These are phyloP conservation scores for Drosophila takahashii DNA, from an alignment of 1,140 invertebrate genomes.

Conservation along the genomic window DNA sequence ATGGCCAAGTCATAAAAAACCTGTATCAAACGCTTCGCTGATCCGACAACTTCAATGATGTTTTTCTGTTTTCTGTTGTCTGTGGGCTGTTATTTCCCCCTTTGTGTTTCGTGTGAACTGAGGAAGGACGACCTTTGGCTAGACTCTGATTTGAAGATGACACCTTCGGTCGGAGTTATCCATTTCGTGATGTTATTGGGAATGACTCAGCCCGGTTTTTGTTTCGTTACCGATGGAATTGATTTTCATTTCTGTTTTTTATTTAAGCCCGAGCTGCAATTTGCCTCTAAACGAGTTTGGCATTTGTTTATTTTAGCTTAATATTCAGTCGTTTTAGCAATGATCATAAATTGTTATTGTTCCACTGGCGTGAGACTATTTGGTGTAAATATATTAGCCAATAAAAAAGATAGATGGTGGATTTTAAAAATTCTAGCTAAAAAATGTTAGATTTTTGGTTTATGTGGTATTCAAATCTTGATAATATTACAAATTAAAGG, in stretches of 20 bases:
- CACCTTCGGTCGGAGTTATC: slow-evolving; percentile 48
- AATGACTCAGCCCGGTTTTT: slow-evolving; percentile 47
- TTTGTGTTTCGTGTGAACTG: slow-evolving; percentile 48
- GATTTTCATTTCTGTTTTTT: slow-evolving; percentile 30
- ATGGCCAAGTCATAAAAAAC: slow-evolving; percentile 52
- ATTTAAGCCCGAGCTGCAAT: slow-evolving; percentile 15
- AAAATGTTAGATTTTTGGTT: slow-evolving; percentile 26
- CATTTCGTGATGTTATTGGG: slow-evolving; percentile 47
- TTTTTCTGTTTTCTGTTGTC: slow-evolving; percentile 18
- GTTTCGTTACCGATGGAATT: slow-evolving; percentile 28
- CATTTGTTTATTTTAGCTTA: slow-evolving; percentile 38
- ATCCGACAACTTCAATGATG: slow-evolving; percentile 50
- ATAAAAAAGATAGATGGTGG: slow-evolving; percentile 18
- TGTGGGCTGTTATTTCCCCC: neutral
- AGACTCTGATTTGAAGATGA: slow-evolving; percentile 59
- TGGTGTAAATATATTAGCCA: slow-evolving; percentile 13
- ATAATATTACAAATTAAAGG: too few relatives aligned
- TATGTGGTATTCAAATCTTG: neutral
- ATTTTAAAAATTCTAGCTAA: slow-evolving; percentile 10
- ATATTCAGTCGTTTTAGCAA: slow-evolving; percentile 26
- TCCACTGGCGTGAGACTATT: slow-evolving; percentile 54
- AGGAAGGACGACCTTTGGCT: slow-evolving; percentile 60
- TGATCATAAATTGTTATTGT: slow-evolving; percentile 48
- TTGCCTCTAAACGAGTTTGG: slow-evolving; percentile 42
- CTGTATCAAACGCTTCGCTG: slow-evolving; percentile 60